A percentile compares a stretch with the other conserved stretches of the same genome.
phyloP scores from a whole-genome alignment of 2,113 vertebrate genomes.

The Pseudorasbora parva region DNA sequence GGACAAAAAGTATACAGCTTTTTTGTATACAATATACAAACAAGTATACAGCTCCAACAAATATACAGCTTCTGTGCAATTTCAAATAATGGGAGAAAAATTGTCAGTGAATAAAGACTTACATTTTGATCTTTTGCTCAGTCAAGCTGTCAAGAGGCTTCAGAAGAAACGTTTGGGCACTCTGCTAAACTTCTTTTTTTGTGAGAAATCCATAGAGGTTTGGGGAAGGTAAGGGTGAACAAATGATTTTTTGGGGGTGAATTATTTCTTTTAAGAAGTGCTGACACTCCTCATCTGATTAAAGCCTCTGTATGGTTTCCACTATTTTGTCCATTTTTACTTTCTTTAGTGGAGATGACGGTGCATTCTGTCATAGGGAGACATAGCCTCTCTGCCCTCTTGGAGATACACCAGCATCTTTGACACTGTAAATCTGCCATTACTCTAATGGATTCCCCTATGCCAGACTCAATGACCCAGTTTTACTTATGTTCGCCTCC shows the following conservation, averaged over 20 bases:
- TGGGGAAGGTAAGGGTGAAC: not conserved
- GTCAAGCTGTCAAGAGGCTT: not conserved
- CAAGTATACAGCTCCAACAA: too few species aligned
- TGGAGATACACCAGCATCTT: conserved; percentile 27
- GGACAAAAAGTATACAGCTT: too few species aligned
- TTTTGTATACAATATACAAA: too few species aligned
- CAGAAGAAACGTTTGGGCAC: not conserved
- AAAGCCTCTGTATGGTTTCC: not conserved
- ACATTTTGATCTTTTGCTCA: not conserved
- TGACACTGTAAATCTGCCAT: conserved; percentile 48
- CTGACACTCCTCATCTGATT: not conserved
- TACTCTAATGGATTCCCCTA: conserved; percentile 50
- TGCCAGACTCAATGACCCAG: conserved; percentile 7
- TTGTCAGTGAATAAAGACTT: not conserved
- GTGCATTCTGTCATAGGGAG: conserved; percentile 3
- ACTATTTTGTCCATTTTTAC: not conserved
- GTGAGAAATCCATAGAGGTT: not conserved
- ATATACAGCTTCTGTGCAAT: not conserved
- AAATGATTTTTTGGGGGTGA: not conserved
- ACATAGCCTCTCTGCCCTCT: conserved; percentile 32
- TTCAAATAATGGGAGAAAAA: not conserved
- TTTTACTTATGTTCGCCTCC: not conserved
- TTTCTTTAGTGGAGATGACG: not conserved
- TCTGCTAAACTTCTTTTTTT: not conserved
- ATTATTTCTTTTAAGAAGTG: not conserved